These are phyloP conservation scores for Cololabis saira DNA, from an alignment of 2,113 vertebrate genomes.

Conservation along the genomic window DNA sequence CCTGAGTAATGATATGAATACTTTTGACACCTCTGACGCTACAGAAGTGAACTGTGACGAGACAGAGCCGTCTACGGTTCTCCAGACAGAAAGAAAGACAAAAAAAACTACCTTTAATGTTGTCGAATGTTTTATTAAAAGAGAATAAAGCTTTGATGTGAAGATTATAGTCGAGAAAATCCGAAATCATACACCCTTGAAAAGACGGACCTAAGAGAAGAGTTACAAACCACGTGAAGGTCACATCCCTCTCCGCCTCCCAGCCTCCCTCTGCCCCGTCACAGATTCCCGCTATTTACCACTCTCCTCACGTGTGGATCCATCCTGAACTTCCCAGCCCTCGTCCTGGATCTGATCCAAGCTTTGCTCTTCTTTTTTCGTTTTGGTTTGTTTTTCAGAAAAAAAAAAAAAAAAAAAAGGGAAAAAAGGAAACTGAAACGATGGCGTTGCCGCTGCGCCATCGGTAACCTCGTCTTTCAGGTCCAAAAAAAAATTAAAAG, in stretches of 20 bases:
- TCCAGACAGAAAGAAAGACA: constrained; percentile 18
- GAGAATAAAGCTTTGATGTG: constrained; percentile 72
- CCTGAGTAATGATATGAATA: no score
- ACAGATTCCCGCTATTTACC: constrained; percentile 84
- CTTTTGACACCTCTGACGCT: no score
- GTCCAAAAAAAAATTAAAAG: constrained; percentile 85
- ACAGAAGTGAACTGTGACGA: no score
- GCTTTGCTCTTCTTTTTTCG: constrained; percentile 75
- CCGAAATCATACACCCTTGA: constrained; percentile 53
- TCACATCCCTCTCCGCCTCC: constrained; percentile 57
- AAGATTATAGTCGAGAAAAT: constrained; percentile 52
- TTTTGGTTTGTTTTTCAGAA: constrained; percentile 71
- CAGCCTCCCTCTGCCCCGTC: constrained; percentile 46
- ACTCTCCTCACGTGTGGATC: constrained; percentile 92
- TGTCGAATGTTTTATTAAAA: constrained; percentile 74
- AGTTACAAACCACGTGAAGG: constrained; percentile 68
- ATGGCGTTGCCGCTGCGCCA: constrained; percentile 77
- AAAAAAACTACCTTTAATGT: constrained; percentile 2
- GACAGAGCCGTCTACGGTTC: constrained; percentile 23
- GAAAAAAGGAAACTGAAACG: constrained; percentile 48
- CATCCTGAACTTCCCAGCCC: constrained; percentile 97
- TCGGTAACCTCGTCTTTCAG: constrained; percentile 86
- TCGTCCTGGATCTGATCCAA: constrained; percentile 92
- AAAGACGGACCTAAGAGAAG: constrained; percentile 52
- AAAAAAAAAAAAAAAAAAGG: constrained; percentile 48